These are phyloP conservation scores for Leistus spinibarbis DNA, from an alignment of 2,888 invertebrate genomes.

Conservation along the genomic window DNA sequence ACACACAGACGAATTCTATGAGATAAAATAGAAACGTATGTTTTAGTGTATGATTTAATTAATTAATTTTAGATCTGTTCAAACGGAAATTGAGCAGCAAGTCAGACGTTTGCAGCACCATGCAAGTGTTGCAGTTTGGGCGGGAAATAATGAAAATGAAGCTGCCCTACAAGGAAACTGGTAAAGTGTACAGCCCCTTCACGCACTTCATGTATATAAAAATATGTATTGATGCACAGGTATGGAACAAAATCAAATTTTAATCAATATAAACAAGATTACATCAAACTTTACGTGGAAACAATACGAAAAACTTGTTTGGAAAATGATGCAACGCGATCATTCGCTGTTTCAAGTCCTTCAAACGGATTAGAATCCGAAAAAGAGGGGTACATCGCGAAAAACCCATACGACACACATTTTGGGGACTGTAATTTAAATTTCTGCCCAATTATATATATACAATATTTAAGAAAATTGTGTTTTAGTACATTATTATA, in stretches of 20 bases:
- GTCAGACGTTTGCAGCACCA: conserved; percentile 83
- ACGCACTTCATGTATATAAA: not conserved
- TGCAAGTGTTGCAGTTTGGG: conserved; percentile 86
- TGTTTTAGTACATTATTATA: conserved; percentile 83
- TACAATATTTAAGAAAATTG: not conserved
- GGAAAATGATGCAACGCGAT: conserved; percentile 66
- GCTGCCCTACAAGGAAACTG: conserved; percentile 83
- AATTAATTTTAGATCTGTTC: conserved; percentile 64
- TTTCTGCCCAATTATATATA: not conserved
- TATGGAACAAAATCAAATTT: conserved; percentile 63
- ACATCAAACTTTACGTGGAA: conserved; percentile 80
- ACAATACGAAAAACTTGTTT: conserved; percentile 72
- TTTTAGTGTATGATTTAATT: not conserved
- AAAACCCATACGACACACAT: conserved; percentile 75
- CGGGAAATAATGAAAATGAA: conserved; percentile 98
- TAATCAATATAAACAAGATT: conserved; percentile 72
- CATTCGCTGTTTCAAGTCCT: conserved; percentile 88
- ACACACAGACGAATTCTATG: no score
- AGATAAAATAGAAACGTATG: no score
- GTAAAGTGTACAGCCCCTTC: conserved; percentile 55
- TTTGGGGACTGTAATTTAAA: conserved; percentile 80
- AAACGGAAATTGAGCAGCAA: conserved; percentile 79
- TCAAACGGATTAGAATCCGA: conserved; percentile 81
- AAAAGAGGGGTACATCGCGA: conserved; percentile 76
- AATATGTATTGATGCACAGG: conserved; percentile 48